These are phyloP conservation scores for Geophilus truncorum DNA, from an alignment of 2,888 invertebrate genomes.

Conservation along the genomic window DNA sequence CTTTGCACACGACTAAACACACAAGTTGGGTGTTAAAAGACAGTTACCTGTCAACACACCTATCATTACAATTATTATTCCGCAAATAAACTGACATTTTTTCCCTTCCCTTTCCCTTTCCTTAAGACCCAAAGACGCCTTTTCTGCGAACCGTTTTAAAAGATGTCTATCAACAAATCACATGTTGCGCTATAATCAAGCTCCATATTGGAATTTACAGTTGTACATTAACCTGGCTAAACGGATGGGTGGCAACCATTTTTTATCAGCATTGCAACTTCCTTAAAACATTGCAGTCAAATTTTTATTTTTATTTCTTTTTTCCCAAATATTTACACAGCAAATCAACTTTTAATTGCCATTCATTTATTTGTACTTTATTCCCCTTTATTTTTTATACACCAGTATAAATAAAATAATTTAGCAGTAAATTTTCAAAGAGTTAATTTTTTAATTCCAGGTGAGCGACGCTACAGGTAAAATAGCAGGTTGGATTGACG, in stretches of 20 bases:
- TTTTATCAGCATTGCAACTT: background rate
- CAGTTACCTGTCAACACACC: background rate
- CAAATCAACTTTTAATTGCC: no score
- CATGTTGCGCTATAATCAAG: background rate
- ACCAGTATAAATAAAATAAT: background rate
- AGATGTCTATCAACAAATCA: background rate
- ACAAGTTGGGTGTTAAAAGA: slow-evolving; percentile 1
- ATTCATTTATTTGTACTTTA: background rate
- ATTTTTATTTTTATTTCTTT: no score
- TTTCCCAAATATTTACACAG: no score
- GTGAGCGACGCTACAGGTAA: slow-evolving; percentile 34
- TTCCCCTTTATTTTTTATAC: background rate
- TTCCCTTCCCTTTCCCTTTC: background rate
- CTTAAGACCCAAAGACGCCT: background rate
- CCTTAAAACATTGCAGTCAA: background rate
- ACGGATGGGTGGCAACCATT: background rate
- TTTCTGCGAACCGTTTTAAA: background rate
- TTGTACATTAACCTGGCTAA: background rate
- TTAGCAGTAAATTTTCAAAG: background rate
- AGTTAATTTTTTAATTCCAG: slow-evolving; percentile 23
- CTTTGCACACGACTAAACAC: slow-evolving; percentile 9
- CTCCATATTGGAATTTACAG: background rate
- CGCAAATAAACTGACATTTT: background rate
- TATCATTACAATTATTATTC: background rate
- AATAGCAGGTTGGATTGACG: slow-evolving; percentile 37